Base-by-base conservation (phyloP, 1,140 invertebrate species). In the Heliconius eleuchia region DNA sequence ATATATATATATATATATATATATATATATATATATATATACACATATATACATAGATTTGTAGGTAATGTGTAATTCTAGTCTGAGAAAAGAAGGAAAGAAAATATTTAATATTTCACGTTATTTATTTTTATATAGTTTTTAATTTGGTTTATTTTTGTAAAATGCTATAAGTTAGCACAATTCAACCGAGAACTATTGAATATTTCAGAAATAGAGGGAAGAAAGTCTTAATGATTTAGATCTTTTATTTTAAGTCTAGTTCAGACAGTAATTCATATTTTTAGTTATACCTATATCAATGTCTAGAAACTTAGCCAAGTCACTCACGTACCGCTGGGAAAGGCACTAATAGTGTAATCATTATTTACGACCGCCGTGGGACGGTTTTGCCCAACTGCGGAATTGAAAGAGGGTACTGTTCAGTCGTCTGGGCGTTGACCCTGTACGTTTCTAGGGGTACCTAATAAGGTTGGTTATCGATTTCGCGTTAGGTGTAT, bases 401-500 rank as follows among this genome's bases (percentile, higher is more conserved):
- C 37, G 60, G 34, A 18, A 76, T 27, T 34, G 42, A 76, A 76
- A 39, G 75, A 76, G 75, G 57, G 75, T 76, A 71, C 39, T 39
- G 74, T 76, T 66, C 37, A 66, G 30, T n/a, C 70, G 76, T 77
- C 76, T 77, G 76, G 76, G 27, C 76, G 46, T 77, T 77, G 76
- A 77, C 76, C 76, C 39, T 27, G 70, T 46, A 72, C 75, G 19
- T 66, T 66, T 66, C 23, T 66, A 11, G 13, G 3, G 13, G 3
- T 30, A 66, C 60, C 9, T 13, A 66, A 66, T 66, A 27, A 30
- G 9, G 60, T 66, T 66, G 16, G 60, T 66, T 30, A 16, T 23
- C n/a, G n/a, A 57, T 11, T 57, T 57, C 55, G 2, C 55, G n/a
- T 57, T 11, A 57, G 19, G 7, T 57, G 8, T 27, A 27, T 30